Evolutionary conservation across 2,888 invertebrate species (phyloP).

Genomic region (Corbicula japonica): DNA sequence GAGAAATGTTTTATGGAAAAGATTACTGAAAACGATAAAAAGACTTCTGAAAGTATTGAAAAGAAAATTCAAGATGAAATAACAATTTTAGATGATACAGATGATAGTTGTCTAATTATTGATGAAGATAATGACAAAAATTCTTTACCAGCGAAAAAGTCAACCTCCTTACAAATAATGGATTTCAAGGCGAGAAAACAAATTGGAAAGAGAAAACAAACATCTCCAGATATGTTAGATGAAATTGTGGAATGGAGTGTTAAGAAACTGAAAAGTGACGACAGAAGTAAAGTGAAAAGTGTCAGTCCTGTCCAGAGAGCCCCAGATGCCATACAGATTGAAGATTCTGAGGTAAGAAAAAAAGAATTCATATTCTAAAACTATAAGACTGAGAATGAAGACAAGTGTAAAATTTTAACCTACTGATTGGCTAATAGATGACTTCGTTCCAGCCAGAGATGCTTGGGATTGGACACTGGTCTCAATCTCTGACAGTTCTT

Average conservation of each 20-base stretch:
- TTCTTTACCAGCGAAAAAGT: not conserved
- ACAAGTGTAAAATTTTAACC: not conserved
- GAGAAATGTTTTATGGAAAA: not conserved
- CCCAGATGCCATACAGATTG: slow-evolving; percentile 10
- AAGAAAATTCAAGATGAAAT: not conserved
- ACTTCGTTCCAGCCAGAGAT: no score
- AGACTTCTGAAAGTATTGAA: not conserved
- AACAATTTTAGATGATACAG: slow-evolving; percentile 7
- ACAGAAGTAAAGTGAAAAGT: not conserved
- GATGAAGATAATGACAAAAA: slow-evolving; percentile 16
- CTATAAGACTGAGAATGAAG: not conserved
- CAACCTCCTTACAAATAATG: not conserved
- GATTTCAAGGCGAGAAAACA: not conserved
- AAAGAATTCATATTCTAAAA: not conserved
- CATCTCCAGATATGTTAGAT: slow-evolving; percentile 29
- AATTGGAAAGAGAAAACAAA: slow-evolving; percentile 8
- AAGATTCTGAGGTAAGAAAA: slow-evolving; percentile 40
- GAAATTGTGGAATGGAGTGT: slow-evolving; percentile 16
- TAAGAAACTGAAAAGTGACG: slow-evolving; percentile 18
- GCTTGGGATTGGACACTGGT: not conserved
- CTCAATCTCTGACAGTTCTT: not conserved
- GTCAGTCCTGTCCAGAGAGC: not conserved
- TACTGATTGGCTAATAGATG: no score
- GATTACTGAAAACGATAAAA: not conserved
- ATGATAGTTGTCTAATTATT: slow-evolving; percentile 32